Evolutionary conservation across 2,797 vertebrate genomes (phyloP), one percentile per base, ranked within the genome.

Genomic region (Girardinus metallicus): DNA sequence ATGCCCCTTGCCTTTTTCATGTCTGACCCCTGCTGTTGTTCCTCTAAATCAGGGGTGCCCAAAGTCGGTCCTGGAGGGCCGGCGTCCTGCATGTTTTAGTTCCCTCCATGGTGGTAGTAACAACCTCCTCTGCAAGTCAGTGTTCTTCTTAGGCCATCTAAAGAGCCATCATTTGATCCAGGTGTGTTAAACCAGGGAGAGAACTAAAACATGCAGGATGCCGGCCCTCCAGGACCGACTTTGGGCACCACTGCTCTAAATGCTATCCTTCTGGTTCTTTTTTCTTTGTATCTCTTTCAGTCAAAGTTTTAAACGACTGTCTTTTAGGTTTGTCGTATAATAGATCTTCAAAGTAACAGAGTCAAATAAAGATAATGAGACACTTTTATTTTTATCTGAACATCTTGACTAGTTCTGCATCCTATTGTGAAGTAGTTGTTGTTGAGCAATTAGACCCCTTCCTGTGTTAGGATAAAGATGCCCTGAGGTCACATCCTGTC

Each of bases 1-100:
- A 93, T 94, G 95, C 86, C 91, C 66, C 87, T 95, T 96, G 92
- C 95, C 95, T 96, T 96, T 92, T 92, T 92, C 91, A 91, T 83
- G 93, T 93, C 90, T 39, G 81, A 94, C 92, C 93, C 88, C 92
- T 93, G 87, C 79, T 83, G 92, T 43, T 85, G 72, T 77, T 91
- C 80, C 51, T 81, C 74, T 57, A n/a, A n/a, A n/a, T n/a, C n/a
- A n/a, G n/a, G n/a, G n/a, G n/a, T n/a, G n/a, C n/a, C n/a, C n/a
- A n/a, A n/a, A n/a, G n/a, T n/a, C n/a, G n/a, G n/a, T n/a, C n/a
- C n/a, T n/a, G n/a, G n/a, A n/a, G n/a, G n/a, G n/a, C n/a, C n/a
- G n/a, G n/a, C n/a, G n/a, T n/a, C n/a, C n/a, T n/a, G n/a, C n/a
- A n/a, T n/a, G n/a, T n/a, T n/a, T n/a, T n/a, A n/a, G n/a, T n/a